Evolutionary conservation across 2,113 vertebrate genomes (phyloP).

Genomic region (Alexandromys fortis): DNA sequence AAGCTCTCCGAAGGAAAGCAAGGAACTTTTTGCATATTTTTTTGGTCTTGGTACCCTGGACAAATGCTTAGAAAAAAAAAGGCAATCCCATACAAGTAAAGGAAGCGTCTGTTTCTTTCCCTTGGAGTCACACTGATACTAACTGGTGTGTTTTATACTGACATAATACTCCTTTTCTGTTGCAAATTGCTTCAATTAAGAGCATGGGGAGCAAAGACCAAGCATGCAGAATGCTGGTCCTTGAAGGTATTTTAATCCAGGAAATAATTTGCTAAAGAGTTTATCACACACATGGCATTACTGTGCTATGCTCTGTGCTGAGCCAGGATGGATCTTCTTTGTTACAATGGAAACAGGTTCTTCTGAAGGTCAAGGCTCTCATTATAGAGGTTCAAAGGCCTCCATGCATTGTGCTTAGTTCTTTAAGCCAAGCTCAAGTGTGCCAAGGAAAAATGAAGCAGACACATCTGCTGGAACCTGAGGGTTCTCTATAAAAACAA

Average conservation of each 20-base stretch:
- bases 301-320: slow-evolving; percentile 11
- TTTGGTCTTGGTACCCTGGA: too few species aligned
- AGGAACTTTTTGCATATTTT: too few species aligned
- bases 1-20: not conserved
- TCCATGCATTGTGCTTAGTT: not conserved
- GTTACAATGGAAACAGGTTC: not conserved
- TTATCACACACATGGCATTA: not conserved
- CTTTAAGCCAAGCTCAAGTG: not conserved
- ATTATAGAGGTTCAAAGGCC: not conserved
- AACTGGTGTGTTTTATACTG: not conserved
- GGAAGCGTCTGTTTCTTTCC: not conserved
- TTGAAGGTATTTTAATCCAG: not conserved
- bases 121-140: not conserved
- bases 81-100: not conserved
- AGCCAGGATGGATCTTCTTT: not conserved
- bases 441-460: not conserved
- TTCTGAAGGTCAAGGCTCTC: not conserved
- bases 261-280: slow-evolving; percentile 32
- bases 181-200: not conserved
- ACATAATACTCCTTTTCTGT: not conserved
- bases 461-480: slow-evolving; percentile 22
- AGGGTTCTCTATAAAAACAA: not conserved
- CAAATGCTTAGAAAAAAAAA: not conserved
- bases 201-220: not conserved
- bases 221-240: not conserved